These are phyloP conservation scores for Aurelia aurita DNA, from an alignment of 30 jellyfish, hydroid and myxozoan species.

Conservation along the genomic window DNA sequence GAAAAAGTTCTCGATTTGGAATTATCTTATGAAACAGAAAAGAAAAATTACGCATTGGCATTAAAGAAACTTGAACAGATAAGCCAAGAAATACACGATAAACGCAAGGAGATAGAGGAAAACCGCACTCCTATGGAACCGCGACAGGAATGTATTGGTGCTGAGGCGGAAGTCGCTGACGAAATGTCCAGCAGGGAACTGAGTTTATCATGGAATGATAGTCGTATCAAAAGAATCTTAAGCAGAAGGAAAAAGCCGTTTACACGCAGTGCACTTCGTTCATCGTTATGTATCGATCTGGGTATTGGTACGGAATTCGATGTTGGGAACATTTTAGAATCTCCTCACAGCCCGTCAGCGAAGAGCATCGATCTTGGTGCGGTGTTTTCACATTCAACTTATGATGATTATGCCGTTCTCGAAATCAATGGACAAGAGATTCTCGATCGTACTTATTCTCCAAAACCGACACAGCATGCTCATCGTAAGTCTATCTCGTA, in stretches of 20 bases:
- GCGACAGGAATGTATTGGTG: slow-evolving; percentile 91
- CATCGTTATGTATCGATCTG: slow-evolving; percentile 84
- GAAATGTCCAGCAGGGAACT: slow-evolving; percentile 34
- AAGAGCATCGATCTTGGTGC: slow-evolving; percentile 92
- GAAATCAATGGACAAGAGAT: slow-evolving; percentile 72
- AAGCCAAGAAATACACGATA: slow-evolving; percentile 92
- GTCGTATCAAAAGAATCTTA: slow-evolving; percentile 45
- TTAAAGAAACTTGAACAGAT: slow-evolving; percentile 78
- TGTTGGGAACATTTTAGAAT: slow-evolving; percentile 68
- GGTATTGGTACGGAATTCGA: slow-evolving; percentile 93
- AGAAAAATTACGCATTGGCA: slow-evolving; percentile 77
- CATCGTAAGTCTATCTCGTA: slow-evolving; percentile 25
- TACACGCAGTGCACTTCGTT: slow-evolving; percentile 58
- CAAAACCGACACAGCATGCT: slow-evolving; percentile 4
- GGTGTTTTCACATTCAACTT: slow-evolving; percentile 57
- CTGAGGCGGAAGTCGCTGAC: slow-evolving; percentile 72
- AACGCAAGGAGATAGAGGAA: slow-evolving; percentile 39
- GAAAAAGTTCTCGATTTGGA: slow-evolving; percentile 80
- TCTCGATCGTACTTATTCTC: slow-evolving; percentile 44
- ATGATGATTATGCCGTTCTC: slow-evolving; percentile 72
- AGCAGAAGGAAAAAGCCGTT: slow-evolving; percentile 63
- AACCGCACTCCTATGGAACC: slow-evolving; percentile 51
- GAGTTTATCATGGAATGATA: slow-evolving; percentile 71
- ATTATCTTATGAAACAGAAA: slow-evolving; percentile 70
- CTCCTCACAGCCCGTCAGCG: slow-evolving; percentile 90